Conservation (phyloP, 2,113 vertebrate species). For the Lophius piscatorius region DNA sequence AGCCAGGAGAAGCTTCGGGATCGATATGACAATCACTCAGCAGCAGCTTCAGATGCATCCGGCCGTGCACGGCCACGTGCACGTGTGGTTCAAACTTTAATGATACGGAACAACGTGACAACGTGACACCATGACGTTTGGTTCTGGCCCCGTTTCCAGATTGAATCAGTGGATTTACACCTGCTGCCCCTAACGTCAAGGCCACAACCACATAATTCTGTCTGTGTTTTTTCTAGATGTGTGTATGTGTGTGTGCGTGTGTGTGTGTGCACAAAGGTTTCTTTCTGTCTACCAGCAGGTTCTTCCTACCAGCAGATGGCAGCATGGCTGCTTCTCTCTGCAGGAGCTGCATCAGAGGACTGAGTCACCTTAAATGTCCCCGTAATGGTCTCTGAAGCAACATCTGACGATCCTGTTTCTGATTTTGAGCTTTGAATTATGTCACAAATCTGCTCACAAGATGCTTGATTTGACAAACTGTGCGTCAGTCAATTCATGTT, state of each 20-base stretch:
- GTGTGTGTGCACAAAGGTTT: neutral
- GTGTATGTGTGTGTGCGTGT: neutral
- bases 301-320: constrained; percentile 64
- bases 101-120: constrained; percentile 18
- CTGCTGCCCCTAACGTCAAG: neutral
- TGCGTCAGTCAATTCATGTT: too few relatives aligned
- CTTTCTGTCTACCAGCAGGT: neutral
- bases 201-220: neutral
- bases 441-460: too few relatives aligned
- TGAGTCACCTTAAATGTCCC: constrained; percentile 10
- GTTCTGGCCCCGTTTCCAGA: neutral
- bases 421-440: constrained; percentile 4
- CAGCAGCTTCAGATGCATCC: constrained; percentile 11
- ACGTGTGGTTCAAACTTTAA: constrained; percentile 9
- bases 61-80: neutral
- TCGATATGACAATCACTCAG: constrained; percentile 44
- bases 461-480: too few relatives aligned
- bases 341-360: constrained; percentile 8
- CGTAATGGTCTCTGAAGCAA: neutral
- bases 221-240: neutral
- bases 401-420: neutral
- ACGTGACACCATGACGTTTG: neutral
- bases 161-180: constrained; percentile 14
- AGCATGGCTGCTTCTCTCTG: constrained; percentile 53
- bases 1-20: constrained; percentile 40